A percentile compares a stretch with the other conserved stretches of the same genome.
Conservation (phyloP, 2,113 vertebrate genomes). For the Pedionomus torquatus region DNA sequence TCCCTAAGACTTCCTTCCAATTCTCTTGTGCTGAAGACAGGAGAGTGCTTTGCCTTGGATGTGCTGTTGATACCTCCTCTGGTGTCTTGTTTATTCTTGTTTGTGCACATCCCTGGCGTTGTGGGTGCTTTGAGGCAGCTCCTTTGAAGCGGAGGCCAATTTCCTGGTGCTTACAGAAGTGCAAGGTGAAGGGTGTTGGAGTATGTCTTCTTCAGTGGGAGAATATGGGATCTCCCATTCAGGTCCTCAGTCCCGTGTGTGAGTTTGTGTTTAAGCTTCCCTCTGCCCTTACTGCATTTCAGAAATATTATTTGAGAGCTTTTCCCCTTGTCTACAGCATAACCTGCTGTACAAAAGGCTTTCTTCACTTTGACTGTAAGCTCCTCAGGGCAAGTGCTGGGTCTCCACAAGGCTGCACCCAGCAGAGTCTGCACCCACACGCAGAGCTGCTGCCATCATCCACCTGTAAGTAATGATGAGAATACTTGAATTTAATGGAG, state of each 20-base stretch:
- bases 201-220: not conserved
- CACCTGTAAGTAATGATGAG: not conserved
- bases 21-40: not conserved
- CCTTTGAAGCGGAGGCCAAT: slow-evolving; percentile 5
- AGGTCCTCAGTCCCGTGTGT: rapidly evolving
- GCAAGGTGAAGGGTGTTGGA: not conserved
- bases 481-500: not conserved
- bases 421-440: not conserved
- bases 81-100: not conserved
- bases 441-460: not conserved
- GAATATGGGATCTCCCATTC: rapidly evolving
- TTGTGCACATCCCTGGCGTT: not conserved
- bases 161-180: not conserved
- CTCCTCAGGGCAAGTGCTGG: not conserved
- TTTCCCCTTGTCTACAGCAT: not conserved
- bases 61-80: not conserved
- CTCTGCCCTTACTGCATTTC: not conserved
- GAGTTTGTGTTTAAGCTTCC: not conserved
- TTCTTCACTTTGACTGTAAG: not conserved
- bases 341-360: not conserved
- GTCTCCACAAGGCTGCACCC: not conserved
- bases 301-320: not conserved
- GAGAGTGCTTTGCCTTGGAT: not conserved
- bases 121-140: not conserved
- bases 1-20: not conserved